These are phyloP conservation scores for Dendrophyllia cribrosa DNA, from an alignment of 64 coral and sea anemone species.

Conservation along the genomic window DNA sequence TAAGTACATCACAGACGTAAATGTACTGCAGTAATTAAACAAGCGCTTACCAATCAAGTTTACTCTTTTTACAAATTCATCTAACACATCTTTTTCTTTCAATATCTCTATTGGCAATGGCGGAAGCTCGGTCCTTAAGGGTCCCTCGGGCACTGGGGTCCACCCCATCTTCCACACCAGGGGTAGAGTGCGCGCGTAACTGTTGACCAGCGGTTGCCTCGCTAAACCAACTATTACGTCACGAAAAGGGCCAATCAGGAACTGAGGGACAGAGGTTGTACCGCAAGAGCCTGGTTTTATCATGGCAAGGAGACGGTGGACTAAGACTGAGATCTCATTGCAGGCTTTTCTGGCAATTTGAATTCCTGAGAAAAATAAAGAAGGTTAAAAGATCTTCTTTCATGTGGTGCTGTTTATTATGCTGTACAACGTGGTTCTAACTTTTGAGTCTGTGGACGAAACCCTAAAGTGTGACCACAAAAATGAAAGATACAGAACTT, in stretches of 20 bases:
- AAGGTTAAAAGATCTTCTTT: neutral
- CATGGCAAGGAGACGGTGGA: conserved; percentile 70
- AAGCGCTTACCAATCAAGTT: conserved; percentile 85
- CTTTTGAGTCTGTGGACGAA: no score
- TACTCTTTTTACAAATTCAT: conserved; percentile 93
- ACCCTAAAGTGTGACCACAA: no score
- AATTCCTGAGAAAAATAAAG: conserved; percentile 52
- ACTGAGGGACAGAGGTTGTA: conserved; percentile 73
- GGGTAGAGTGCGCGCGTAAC: conserved; percentile 87
- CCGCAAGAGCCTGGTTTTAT: conserved; percentile 40
- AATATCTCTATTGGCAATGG: conserved; percentile 96
- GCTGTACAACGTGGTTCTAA: no score
- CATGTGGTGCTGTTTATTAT: no score
- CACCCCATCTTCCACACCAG: conserved; percentile 98
- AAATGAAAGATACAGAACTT: no score
- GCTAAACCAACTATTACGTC: conserved; percentile 78
- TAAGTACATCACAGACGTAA: no score
- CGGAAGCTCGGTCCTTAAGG: conserved; percentile 83
- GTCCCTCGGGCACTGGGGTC: conserved; percentile 82
- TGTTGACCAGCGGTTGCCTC: conserved; percentile 94
- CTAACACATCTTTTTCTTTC: conserved; percentile 97
- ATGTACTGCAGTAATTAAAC: no score
- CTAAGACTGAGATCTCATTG: conserved; percentile 81
- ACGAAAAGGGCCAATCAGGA: conserved; percentile 80
- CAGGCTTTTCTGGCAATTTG: conserved; percentile 75